Evolutionary conservation across 2,888 invertebrate species (phyloP), one percentile per base, ranked within the genome.

Genomic region (Leptura quadrifasciata): DNA sequence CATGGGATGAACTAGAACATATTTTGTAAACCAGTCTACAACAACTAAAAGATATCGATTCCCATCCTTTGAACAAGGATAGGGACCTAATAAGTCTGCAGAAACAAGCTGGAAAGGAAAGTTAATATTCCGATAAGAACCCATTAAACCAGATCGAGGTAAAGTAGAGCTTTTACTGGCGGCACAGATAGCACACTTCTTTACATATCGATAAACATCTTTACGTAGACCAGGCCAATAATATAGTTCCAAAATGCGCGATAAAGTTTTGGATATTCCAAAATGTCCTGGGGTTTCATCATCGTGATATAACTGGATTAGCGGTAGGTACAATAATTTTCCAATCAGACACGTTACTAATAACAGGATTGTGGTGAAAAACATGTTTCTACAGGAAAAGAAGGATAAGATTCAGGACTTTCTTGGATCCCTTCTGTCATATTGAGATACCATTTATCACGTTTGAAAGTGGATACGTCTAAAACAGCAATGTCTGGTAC

Each of bases 321-420:
- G 15, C 64, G 1, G 72, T 67, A 54, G 80, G 80, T 9, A 83
- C 76, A 1, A 82, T 79, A 70, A 81, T 76, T 75, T 83, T 82
- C 80, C 82, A 82, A 27, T 82, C 76, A 15, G 21, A 58, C 8
- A 72, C 12, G 47, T 77, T 79, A 15, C 75, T 55, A 65, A 58
- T 35, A 9, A 71, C n/a, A 52, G 18, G 47, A 70, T 70, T 39
- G n/a, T 61, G 21, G 10, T 47, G 39, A 39, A 80, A 77, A 47
- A 77, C 31, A 69, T 79, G 77, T 55, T 76, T 80, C 60, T 75
- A 74, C 17, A 78, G 61, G 72, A 73, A 79, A 80, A 10, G 78
- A 20, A 10, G 79, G 78, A 67, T 68, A 81, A 1, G 55, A 10
- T 9, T 77, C 72, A 0, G 72, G 78, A 65, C 27, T 58, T 10